Evolutionary conservation across 2,113 vertebrate species (phyloP).

Genomic region (Falcunculus frontatus): DNA sequence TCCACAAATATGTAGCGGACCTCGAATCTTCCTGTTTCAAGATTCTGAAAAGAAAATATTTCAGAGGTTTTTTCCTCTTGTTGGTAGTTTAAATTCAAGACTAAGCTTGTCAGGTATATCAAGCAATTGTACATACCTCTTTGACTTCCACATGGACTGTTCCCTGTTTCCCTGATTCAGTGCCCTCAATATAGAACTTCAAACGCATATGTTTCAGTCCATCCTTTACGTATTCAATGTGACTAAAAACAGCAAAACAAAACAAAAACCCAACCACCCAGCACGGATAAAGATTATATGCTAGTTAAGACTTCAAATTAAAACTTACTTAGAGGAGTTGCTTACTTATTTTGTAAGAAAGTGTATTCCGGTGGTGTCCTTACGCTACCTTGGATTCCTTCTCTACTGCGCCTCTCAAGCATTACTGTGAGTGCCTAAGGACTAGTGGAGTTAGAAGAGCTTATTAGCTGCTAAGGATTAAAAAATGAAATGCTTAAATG

Average conservation of each 20-base stretch:
- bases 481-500: background rate
- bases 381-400: background rate
- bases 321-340: background rate
- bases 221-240: conserved; percentile 84
- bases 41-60: conserved; percentile 75
- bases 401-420: background rate
- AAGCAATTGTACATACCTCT: conserved; percentile 79
- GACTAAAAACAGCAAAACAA: conserved; percentile 70
- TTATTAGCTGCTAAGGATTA: background rate
- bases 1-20: conserved; percentile 92
- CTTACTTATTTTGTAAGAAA: background rate
- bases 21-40: conserved; percentile 82
- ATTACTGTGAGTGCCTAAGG: background rate
- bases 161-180: conserved; percentile 84
- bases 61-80: background rate
- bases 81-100: background rate
- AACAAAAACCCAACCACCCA: background rate
- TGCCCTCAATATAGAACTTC: conserved; percentile 95
- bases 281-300: background rate
- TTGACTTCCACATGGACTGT: conserved; percentile 88
- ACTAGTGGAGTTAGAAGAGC: background rate
- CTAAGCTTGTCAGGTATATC: background rate
- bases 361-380: background rate
- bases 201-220: conserved; percentile 85
- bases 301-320: background rate